phyloP scores from a whole-genome alignment of 2,797 vertebrate species.

The Eulemur rubriventer region DNA sequence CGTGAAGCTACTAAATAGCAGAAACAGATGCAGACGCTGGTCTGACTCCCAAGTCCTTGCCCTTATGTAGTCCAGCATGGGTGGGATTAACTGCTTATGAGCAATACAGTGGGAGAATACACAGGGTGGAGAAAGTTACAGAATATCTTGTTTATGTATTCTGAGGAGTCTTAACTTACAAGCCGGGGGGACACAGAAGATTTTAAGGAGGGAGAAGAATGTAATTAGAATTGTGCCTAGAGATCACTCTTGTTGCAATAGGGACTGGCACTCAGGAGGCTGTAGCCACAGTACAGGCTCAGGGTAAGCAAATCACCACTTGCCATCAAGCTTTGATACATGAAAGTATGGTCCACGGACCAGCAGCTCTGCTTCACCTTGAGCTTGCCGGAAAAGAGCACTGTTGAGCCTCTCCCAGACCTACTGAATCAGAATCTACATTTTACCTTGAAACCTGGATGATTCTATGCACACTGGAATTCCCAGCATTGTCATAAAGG shows the following conservation, averaged over 20 bases:
- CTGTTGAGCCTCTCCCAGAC: not conserved
- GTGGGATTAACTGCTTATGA: not conserved
- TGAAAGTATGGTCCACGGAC: not conserved
- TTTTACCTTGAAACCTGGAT: not conserved
- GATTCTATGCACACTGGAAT: not conserved
- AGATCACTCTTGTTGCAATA: not conserved
- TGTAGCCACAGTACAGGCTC: not conserved
- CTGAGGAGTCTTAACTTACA: not conserved
- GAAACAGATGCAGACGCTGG: not conserved
- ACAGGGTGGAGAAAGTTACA: not conserved
- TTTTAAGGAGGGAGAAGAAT: not conserved
- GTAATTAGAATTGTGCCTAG: not conserved
- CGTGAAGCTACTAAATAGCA: not conserved
- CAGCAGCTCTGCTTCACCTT: not conserved
- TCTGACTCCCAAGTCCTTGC: not conserved
- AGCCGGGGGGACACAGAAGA: not conserved
- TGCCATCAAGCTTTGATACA: not conserved
- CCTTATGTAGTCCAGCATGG: not conserved
- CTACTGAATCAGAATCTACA: not conserved
- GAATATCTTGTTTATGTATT: not conserved
- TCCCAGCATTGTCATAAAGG: not conserved
- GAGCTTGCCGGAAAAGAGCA: not conserved
- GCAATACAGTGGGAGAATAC: not conserved
- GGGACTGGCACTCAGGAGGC: not conserved
- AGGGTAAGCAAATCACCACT: not conserved